A percentile compares a stretch with the other conserved stretches of the same genome.
Evolutionary conservation across 2,113 vertebrate species (phyloP).

Genomic region (Solea solea): DNA sequence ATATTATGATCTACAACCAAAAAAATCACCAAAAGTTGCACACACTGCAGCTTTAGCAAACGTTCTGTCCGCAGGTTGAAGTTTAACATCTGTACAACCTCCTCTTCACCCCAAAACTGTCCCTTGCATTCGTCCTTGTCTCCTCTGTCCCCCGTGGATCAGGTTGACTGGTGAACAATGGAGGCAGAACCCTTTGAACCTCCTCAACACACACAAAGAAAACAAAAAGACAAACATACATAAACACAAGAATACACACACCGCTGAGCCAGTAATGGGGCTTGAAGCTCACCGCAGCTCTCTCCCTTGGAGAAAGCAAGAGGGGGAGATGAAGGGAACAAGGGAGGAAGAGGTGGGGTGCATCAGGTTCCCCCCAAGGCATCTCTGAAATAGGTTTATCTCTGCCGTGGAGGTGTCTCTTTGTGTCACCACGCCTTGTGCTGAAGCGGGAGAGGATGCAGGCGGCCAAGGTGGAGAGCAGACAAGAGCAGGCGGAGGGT

Average conservation of each 20-base stretch:
- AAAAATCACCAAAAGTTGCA: too few species aligned
- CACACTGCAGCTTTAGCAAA: too few species aligned
- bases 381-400: conserved; percentile 77
- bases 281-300: conserved; percentile 70
- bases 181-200: conserved; percentile 60
- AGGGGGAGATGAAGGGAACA: conserved; percentile 46
- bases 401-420: conserved; percentile 76
- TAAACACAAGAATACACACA: conserved; percentile 66
- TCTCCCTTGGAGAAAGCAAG: conserved; percentile 50
- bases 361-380: conserved; percentile 58
- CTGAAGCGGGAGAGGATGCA: conserved; percentile 73
- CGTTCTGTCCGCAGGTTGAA: too few species aligned
- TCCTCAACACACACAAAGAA: conserved; percentile 24
- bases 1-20: too few species aligned
- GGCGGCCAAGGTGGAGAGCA: conserved; percentile 57
- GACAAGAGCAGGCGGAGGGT: conserved; percentile 60
- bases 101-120: conserved; percentile 48
- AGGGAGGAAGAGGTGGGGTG: conserved; percentile 46
- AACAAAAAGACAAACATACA: conserved; percentile 55
- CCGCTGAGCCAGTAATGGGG: conserved; percentile 69
- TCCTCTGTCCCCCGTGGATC: conserved; percentile 49
- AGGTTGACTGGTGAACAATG: conserved; percentile 65
- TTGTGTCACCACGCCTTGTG: conserved; percentile 63
- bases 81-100: conserved; percentile 23
- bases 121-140: conserved; percentile 21